Base-by-base conservation (phyloP, 2,113 vertebrate genomes). In the Myrmophylax atrothorax region DNA sequence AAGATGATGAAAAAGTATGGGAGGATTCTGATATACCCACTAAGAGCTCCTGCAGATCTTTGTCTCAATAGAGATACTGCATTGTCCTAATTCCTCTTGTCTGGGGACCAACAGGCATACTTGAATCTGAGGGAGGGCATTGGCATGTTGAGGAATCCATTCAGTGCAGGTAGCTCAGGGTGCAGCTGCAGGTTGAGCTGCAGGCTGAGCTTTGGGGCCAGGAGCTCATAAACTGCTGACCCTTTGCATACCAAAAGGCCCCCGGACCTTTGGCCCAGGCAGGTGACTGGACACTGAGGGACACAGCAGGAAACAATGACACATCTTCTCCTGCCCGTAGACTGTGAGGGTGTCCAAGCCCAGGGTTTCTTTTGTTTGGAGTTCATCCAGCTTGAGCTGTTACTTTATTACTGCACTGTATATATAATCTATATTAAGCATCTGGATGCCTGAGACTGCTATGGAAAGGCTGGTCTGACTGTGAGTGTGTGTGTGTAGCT, bases 391-490 rank as follows among this genome's bases (percentile, higher is more conserved):
- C 14, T 52, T 0, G 4, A 64, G 66, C 42, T 87, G 35, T 56
- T 2, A 15, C 9, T 31, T 33, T 0, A 0, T 74, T 59, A 33
- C 3, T 52, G 18, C 26, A 28, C 8, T 28, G 4, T 37, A n/a
- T n/a, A n/a, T n/a, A n/a, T 28, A 59, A 59, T 50, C 37, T 2
- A 6, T 50, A 7, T 28, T 52, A 33, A 28, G 12, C 15, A 28
- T 52, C 6, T 52, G 37, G 35, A 37, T 5, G 1, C 37, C 18
- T 33, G 42, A 66, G 31, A 6, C 9, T 50, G 3, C 33, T 52
- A 10, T 19, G 28, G 23, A 12, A 59, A 67, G 11, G 12, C 8
- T n/a, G 15, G 9, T 74, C 11, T 33, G 55, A 18, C 28, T 18
- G 1, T 56, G 22, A 44, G 35, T 42, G 12, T 8, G 44, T 25